A percentile compares a stretch with the other conserved stretches of the same genome.
phyloP scores from a whole-genome alignment of 2,113 vertebrate species.

The Phalacrocorax aristotelis region DNA sequence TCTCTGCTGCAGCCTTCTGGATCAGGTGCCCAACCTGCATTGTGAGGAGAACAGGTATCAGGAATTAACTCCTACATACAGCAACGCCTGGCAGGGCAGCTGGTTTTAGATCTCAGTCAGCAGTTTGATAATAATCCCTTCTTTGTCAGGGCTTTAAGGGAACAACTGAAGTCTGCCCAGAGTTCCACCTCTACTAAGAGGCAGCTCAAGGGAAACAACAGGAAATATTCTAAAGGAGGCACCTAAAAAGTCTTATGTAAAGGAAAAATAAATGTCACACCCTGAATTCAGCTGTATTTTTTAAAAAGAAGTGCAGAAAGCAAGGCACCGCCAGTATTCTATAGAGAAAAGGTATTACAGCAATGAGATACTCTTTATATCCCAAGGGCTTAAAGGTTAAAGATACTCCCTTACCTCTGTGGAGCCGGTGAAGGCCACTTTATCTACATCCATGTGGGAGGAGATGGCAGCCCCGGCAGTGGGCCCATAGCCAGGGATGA shows the following conservation, averaged over 20 bases:
- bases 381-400: background rate
- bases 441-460: conserved; percentile 89
- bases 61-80: background rate
- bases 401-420: conserved; percentile 80
- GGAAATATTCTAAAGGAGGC: background rate
- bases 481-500: conserved; percentile 89
- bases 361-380: rapidly evolving
- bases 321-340: background rate
- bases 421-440: conserved; percentile 96
- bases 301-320: background rate
- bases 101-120: background rate
- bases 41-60: background rate
- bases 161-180: background rate
- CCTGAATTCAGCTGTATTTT: background rate
- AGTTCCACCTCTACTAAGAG: background rate
- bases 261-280: background rate
- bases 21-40: conserved; percentile 90
- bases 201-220: background rate
- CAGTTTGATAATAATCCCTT: background rate
- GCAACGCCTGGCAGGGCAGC: background rate
- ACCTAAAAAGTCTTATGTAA: background rate
- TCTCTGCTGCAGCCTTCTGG: conserved; percentile 88
- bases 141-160: background rate
- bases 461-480: conserved; percentile 91
- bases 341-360: background rate